Evolutionary conservation across 2,113 vertebrate genomes (phyloP), one percentile per base, ranked within the genome.

Genomic region (Thinocorus orbignyianus): DNA sequence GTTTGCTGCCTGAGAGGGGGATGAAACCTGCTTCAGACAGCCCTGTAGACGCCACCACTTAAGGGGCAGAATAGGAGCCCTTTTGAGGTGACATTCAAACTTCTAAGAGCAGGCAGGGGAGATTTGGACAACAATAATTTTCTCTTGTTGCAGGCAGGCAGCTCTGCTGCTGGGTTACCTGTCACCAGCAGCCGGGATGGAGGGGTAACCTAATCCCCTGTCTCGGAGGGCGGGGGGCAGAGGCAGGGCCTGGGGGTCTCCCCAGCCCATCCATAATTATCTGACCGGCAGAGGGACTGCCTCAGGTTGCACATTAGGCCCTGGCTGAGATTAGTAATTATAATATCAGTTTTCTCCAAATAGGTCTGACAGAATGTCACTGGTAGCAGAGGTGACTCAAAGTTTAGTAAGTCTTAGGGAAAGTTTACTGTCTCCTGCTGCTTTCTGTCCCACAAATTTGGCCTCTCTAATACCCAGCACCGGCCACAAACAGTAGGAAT

Each of bases 301-400:
- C 97, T 98, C 97, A 88, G 97, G 96, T 98, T 98, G 98, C 97
- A 97, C 94, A 92, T 98, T 97, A 98, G 96, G 96, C 95, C 96
- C 96, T 98, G 92, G 95, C 98, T 96, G 97, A 98, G 98, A 97
- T 98, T 93, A 97, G 98, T 98, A 98, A 99, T 99, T 98, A 98
- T 98, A 98, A 98, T 99, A 99, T 99, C 98, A 88, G 96, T 98
- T 99, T 99, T 98, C 98, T 93, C 61, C 92, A 96, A 95, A 97
- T 93, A 93, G 83, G 76, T 54, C 96, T 97, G 96, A 98, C 96
- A 84, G 96, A 97, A 97, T 60, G 88, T 93, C 92, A 97, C 94
- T 80, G 95, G 93, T 97, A 96, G 96, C 97, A 97, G 98, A 98
- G 98, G 98, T 98, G 95, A 98, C 95, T 97, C 91, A 96, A 97